These are phyloP conservation scores for Maylandia zebra DNA, from an alignment of 2,113 vertebrate species.

Conservation along the genomic window DNA sequence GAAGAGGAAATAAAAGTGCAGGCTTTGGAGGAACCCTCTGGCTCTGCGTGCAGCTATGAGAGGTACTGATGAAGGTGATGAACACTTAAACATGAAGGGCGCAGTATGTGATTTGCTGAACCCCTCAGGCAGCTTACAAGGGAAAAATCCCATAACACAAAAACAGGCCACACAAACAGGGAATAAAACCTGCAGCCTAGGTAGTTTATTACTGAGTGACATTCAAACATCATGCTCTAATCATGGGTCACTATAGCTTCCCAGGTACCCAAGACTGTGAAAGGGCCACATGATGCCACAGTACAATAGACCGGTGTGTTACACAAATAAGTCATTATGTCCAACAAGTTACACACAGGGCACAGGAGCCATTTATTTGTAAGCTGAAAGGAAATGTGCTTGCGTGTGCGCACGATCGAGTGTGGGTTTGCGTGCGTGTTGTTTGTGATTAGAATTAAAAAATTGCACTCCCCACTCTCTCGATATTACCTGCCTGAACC, in stretches of 20 bases:
- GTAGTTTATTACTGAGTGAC: constrained; percentile 49
- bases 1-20: constrained; percentile 56
- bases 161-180: constrained; percentile 44
- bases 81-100: constrained; percentile 60
- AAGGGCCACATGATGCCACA: not conserved
- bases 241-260: constrained; percentile 11
- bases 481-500: constrained; percentile 27
- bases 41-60: constrained; percentile 33
- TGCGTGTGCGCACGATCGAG: not conserved
- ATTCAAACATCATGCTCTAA: constrained; percentile 30
- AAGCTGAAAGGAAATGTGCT: not conserved
- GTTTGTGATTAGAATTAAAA: constrained; percentile 39
- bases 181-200: constrained; percentile 31
- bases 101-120: constrained; percentile 40
- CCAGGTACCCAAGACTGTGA: not conserved
- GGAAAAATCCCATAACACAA: constrained; percentile 36
- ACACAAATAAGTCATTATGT: not conserved
- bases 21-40: constrained; percentile 39
- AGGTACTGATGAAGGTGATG: constrained; percentile 56
- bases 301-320: not conserved
- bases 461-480: constrained; percentile 4
- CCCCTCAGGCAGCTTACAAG: constrained; percentile 44
- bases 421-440: not conserved
- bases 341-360: not conserved
- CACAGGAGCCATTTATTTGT: not conserved